These are phyloP conservation scores for Mycetomoellerius zeteki DNA, from an alignment of 1,140 invertebrate genomes.

Conservation along the genomic window DNA sequence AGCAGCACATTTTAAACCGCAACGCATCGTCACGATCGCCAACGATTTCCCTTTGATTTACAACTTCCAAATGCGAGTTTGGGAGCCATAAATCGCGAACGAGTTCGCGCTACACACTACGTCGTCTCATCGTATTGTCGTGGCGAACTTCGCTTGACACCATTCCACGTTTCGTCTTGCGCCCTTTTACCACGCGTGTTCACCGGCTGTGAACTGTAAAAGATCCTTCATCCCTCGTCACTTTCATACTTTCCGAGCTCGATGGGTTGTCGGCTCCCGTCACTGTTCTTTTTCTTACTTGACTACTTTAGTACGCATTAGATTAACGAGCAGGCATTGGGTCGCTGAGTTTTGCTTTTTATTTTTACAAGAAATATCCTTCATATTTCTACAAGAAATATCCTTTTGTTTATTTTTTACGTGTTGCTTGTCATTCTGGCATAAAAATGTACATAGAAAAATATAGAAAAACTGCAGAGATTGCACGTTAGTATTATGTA, in stretches of 20 bases:
- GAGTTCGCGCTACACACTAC: background rate
- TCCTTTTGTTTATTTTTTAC: background rate
- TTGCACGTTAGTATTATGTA: background rate
- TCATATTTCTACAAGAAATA: background rate
- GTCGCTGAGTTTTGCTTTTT: conserved; percentile 30
- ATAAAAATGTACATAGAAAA: conserved; percentile 2
- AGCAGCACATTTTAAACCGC: conserved; percentile 23
- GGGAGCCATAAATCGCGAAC: conserved; percentile 40
- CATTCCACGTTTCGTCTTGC: conserved; percentile 29
- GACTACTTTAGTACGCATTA: conserved; percentile 19
- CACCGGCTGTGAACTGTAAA: conserved; percentile 57
- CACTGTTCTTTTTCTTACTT: background rate
- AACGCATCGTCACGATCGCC: background rate
- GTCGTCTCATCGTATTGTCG: conserved; percentile 23
- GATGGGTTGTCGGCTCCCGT: background rate
- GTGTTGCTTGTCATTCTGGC: background rate
- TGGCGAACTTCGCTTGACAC: conserved; percentile 45
- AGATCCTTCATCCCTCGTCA: conserved; percentile 47
- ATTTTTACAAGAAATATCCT: background rate
- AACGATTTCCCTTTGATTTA: conserved; percentile 28
- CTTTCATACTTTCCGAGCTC: conserved; percentile 22
- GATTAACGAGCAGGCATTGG: background rate
- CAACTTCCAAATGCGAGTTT: conserved; percentile 35
- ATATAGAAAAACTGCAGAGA: background rate
- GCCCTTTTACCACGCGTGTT: conserved; percentile 38